These are phyloP conservation scores for Corydoras sp. DNA, from an alignment of 2,113 vertebrate genomes.

Conservation along the genomic window DNA sequence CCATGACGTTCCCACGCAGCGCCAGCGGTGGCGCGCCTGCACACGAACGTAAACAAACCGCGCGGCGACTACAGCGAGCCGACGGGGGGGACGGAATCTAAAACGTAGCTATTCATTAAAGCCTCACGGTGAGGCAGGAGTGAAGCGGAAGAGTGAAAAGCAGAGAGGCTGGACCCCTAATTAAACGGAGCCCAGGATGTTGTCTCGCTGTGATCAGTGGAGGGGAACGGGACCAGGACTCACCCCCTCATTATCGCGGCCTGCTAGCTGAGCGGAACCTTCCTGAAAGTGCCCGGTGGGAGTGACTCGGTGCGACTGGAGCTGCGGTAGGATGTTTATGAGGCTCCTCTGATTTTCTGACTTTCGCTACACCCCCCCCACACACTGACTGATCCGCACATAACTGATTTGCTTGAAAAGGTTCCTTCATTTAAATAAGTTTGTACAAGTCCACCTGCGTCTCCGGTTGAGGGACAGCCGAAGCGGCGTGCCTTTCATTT, in stretches of 20 bases:
- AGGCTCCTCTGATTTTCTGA: background rate
- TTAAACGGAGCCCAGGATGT: slow-evolving; percentile 34
- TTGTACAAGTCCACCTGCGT: background rate
- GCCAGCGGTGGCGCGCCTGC: background rate
- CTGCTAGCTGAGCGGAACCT: slow-evolving; percentile 61
- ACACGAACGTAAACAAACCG: slow-evolving; percentile 1
- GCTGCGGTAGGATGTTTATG: background rate
- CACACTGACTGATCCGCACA: background rate
- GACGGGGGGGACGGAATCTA: background rate
- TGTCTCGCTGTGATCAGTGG: slow-evolving; percentile 49
- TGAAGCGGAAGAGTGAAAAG: slow-evolving; percentile 24
- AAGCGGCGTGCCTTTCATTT: background rate
- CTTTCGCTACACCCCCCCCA: background rate
- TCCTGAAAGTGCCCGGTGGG: slow-evolving; percentile 48
- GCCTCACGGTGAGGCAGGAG: background rate
- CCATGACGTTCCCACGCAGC: too few species aligned
- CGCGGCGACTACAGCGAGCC: background rate
- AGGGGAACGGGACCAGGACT: slow-evolving; percentile 52
- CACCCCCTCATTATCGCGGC: slow-evolving; percentile 60
- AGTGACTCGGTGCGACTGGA: background rate
- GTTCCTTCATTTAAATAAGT: slow-evolving; percentile 12
- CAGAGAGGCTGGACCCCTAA: slow-evolving; percentile 33
- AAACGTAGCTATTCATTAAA: slow-evolving; percentile 11
- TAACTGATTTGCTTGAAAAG: slow-evolving; percentile 22
- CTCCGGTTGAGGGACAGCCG: background rate